Conservation (phyloP, 2,888 invertebrate species). For the Amitus sp. region DNA sequence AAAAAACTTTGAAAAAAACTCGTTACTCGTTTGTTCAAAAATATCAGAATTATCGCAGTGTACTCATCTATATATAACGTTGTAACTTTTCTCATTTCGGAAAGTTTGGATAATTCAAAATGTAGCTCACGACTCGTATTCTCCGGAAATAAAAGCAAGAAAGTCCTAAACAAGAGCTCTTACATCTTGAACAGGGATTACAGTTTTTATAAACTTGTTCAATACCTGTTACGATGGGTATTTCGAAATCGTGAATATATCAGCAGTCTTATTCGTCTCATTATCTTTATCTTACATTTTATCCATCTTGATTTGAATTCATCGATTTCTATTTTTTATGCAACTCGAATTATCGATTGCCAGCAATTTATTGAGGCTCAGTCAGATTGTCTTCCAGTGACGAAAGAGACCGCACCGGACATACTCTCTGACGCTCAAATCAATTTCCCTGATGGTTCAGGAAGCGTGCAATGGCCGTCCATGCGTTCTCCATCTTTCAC, state of each 20-base stretch:
- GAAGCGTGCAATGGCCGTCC: conserved; percentile 28
- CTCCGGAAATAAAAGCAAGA: conserved; percentile 33
- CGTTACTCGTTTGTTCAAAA: too few relatives aligned
- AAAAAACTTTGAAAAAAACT: too few relatives aligned
- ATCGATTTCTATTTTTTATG: too few relatives aligned
- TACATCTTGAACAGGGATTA: neutral
- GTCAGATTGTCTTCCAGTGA: too few relatives aligned
- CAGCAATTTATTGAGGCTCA: too few relatives aligned
- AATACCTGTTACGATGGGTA: neutral
- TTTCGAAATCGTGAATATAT: neutral
- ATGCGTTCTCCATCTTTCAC: conserved; percentile 18
- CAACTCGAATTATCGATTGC: too few relatives aligned
- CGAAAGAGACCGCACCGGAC: too few relatives aligned
- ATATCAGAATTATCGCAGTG: too few relatives aligned
- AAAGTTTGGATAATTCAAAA: conserved; percentile 43
- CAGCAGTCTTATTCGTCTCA: too few relatives aligned
- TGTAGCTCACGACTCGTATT: conserved; percentile 39
- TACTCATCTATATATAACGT: too few relatives aligned
- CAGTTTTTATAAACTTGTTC: neutral
- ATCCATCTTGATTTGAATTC: too few relatives aligned
- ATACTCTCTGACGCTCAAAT: conserved; percentile 19
- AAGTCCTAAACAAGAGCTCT: neutral
- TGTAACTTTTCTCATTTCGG: conserved; percentile 60
- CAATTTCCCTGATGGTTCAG: conserved; percentile 30
- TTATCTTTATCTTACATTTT: too few relatives aligned